Evolutionary conservation across 2,113 vertebrate species (phyloP).

Genomic region (Melospiza melodia): DNA sequence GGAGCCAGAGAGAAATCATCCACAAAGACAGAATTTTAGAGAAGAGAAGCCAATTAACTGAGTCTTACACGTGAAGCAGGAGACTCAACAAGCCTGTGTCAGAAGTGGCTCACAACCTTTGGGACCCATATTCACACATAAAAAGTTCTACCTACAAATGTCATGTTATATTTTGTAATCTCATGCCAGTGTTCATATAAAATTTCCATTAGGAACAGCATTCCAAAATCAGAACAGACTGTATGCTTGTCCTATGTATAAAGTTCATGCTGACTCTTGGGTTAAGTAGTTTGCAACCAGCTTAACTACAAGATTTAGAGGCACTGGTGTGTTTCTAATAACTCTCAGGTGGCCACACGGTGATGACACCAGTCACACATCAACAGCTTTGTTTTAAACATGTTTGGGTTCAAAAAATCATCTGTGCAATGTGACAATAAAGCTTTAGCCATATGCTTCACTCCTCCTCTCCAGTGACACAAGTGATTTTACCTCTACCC

Average conservation of each 20-base stretch:
- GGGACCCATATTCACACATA: neutral
- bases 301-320: neutral
- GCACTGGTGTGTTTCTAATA: neutral
- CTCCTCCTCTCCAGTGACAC: neutral
- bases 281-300: neutral
- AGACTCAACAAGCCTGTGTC: neutral
- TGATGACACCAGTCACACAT: neutral
- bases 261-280: neutral
- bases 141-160: neutral
- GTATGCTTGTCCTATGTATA: accelerated
- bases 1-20: neutral
- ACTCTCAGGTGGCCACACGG: neutral
- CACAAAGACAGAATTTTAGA: neutral
- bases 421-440: neutral
- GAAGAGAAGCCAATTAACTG: neutral
- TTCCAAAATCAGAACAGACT: neutral
- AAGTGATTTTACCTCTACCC: neutral
- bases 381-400: neutral
- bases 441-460: neutral
- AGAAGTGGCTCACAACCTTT: neutral
- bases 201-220: neutral
- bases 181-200: neutral
- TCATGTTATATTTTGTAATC: accelerated
- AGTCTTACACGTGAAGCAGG: accelerated
- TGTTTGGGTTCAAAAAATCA: neutral